A percentile compares a stretch with the other conserved stretches of the same genome.
Evolutionary conservation across 2,797 vertebrate genomes (phyloP).

Genomic region (Aeoliscus strigatus): DNA sequence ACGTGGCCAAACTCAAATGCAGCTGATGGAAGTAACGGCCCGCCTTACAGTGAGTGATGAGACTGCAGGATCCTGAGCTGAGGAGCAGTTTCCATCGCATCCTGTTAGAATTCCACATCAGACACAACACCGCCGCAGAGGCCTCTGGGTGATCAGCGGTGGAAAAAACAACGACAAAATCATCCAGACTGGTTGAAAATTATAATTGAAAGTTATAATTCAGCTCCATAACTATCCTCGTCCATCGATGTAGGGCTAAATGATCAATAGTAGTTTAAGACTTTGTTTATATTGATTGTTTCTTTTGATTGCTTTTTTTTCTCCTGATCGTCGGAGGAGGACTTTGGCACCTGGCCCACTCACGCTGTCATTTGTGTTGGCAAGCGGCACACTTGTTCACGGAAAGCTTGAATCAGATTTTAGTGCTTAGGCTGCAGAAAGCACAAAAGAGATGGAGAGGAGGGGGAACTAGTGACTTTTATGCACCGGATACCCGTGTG

Average conservation of each 20-base stretch:
- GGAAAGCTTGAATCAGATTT: slow-evolving; percentile 76
- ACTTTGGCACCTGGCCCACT: slow-evolving; percentile 64
- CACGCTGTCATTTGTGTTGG: slow-evolving; percentile 75
- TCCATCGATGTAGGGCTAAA: slow-evolving; percentile 47
- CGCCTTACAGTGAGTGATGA: slow-evolving; percentile 77
- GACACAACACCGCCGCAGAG: slow-evolving; percentile 37
- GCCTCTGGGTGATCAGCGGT: slow-evolving; percentile 9
- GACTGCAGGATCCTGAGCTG: slow-evolving; percentile 72
- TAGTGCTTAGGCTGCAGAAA: slow-evolving; percentile 77
- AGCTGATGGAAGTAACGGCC: slow-evolving; percentile 78
- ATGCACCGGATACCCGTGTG: slow-evolving; percentile 49
- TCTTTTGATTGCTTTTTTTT: slow-evolving; percentile 71
- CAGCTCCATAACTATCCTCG: slow-evolving; percentile 56
- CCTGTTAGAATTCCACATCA: slow-evolving; percentile 53
- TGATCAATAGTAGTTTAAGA: slow-evolving; percentile 71
- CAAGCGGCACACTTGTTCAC: slow-evolving; percentile 64
- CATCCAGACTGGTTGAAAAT: slow-evolving; percentile 45
- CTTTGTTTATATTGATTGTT: slow-evolving; percentile 68
- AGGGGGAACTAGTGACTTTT: slow-evolving; percentile 43
- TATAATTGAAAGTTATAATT: slow-evolving; percentile 53
- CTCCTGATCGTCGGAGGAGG: slow-evolving; percentile 66
- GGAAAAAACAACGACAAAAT: slow-evolving; percentile 36
- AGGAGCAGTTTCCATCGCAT: slow-evolving; percentile 59
- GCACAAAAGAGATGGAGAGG: slow-evolving; percentile 55
- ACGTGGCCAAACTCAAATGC: slow-evolving; percentile 69